Evolutionary conservation across 2,113 vertebrate genomes (phyloP).

Genomic region (Coreoperca whiteheadi): DNA sequence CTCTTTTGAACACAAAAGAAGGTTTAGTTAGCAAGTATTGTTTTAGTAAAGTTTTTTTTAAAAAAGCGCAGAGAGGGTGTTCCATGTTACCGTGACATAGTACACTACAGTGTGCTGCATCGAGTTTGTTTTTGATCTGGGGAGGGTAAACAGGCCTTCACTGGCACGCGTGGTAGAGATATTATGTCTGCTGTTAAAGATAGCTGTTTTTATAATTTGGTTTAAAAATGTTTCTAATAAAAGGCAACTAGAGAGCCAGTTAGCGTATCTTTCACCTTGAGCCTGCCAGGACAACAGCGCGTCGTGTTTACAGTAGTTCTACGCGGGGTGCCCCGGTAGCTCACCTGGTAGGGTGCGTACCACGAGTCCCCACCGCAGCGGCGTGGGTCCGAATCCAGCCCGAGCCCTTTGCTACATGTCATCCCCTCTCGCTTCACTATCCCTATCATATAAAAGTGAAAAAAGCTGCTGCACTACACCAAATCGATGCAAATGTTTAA

Average conservation of each 20-base stretch:
- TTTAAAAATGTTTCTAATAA: conserved; percentile 62
- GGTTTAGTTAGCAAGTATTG: neutral
- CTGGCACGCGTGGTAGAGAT: conserved; percentile 39
- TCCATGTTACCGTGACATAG: conserved; percentile 26
- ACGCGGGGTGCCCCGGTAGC: conserved; percentile 11
- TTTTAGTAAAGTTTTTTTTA: neutral
- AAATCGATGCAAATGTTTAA: neutral
- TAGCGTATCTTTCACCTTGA: conserved; percentile 70
- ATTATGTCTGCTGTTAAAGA: conserved; percentile 66
- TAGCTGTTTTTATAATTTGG: conserved; percentile 56
- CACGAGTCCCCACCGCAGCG: no score
- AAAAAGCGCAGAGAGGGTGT: neutral
- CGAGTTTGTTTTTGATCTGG: conserved; percentile 60
- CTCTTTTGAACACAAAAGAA: neutral
- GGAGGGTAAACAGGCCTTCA: conserved; percentile 70
- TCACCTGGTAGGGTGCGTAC: no score
- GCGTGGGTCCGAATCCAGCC: no score
- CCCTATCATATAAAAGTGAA: no score
- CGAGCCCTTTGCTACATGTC: no score
- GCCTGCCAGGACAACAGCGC: conserved; percentile 49
- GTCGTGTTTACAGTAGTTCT: conserved; percentile 58
- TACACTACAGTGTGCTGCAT: neutral
- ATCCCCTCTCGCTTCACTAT: no score
- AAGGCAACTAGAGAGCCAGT: conserved; percentile 47
- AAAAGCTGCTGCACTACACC: neutral